These are phyloP conservation scores for Cheilinus undulatus DNA, from an alignment of 2,113 vertebrate species.

Conservation along the genomic window DNA sequence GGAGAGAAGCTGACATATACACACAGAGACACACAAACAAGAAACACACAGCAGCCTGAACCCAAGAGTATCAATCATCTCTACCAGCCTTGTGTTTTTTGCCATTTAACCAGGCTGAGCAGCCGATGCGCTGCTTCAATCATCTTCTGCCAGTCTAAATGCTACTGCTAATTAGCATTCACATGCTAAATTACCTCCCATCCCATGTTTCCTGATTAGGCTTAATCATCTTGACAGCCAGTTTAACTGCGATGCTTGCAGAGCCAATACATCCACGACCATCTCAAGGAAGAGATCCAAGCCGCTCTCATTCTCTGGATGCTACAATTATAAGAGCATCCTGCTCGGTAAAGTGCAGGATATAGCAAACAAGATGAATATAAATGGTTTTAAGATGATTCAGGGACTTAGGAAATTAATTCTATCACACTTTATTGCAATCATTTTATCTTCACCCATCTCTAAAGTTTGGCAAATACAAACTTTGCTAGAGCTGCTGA, in stretches of 20 bases:
- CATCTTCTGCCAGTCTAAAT: slow-evolving; percentile 78
- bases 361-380: slow-evolving; percentile 2
- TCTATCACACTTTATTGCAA: background rate
- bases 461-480: background rate
- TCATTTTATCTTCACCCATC: background rate
- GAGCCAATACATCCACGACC: slow-evolving; percentile 36
- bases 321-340: slow-evolving; percentile 13
- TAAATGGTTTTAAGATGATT: background rate
- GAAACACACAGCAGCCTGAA: slow-evolving; percentile 51
- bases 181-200: slow-evolving; percentile 82
- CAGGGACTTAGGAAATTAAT: background rate
- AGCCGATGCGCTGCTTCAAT: slow-evolving; percentile 78
- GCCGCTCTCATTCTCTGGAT: slow-evolving; percentile 9
- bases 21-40: slow-evolving; percentile 40
- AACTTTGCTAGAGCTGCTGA: too few species aligned
- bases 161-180: slow-evolving; percentile 82
- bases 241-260: slow-evolving; percentile 54
- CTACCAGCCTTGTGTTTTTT: slow-evolving; percentile 64
- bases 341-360: background rate
- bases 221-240: slow-evolving; percentile 78
- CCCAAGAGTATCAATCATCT: slow-evolving; percentile 74
- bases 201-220: slow-evolving; percentile 80
- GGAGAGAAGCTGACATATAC: slow-evolving; percentile 40
- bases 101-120: slow-evolving; percentile 70
- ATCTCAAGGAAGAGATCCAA: slow-evolving; percentile 46